Evolutionary conservation across 2,113 vertebrate species (phyloP), one percentile per base, ranked within the genome.

Genomic region (Anarrhichthys ocellatus): DNA sequence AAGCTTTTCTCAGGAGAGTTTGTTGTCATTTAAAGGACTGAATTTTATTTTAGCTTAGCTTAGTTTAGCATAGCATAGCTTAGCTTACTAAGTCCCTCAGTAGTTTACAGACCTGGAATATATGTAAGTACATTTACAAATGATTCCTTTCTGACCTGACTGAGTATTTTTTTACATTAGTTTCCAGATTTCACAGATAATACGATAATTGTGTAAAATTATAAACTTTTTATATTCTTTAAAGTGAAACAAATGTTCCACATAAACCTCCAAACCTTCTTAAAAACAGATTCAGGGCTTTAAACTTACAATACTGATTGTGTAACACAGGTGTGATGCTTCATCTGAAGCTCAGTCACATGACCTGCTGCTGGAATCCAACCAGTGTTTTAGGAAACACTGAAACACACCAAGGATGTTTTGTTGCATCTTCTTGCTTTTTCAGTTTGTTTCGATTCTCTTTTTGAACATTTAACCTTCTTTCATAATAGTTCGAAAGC

Each of bases 301-400:
- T 10, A 15, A n/a, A 71, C 75, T 70, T 74, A 58, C 76, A 32
- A 66, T 72, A n/a, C 42, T 67, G 68, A 76, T 42, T 56, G 44
- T 77, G 78, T 2, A 7, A 17, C 22, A 3, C 64, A 59, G 62
- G 42, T 29, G n/a, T 40, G 72, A 63, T 69, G 66, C 42, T 34
- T 79, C 61, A 67, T 62, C 38, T 75, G 80, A 77, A 40, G 17
- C 70, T 42, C 18, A 0, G 50, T 61, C 64, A 34, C 32, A 24
- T 44, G 14, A 22, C n/a, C 13, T 54, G 67, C 68, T 4, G 36
- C 7, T 40, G 32, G 0, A 40, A 40, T 38, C 1, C 2, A 38
- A 9, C 9, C 7, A 2, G 8, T 9, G 8, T 9, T 9, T 40
- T 9, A 40, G 8, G 7, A 40, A 40, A 40, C 38, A 40, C 38